Conservation (phyloP, 2,888 invertebrate species). For the Monoplex corrugatus region DNA sequence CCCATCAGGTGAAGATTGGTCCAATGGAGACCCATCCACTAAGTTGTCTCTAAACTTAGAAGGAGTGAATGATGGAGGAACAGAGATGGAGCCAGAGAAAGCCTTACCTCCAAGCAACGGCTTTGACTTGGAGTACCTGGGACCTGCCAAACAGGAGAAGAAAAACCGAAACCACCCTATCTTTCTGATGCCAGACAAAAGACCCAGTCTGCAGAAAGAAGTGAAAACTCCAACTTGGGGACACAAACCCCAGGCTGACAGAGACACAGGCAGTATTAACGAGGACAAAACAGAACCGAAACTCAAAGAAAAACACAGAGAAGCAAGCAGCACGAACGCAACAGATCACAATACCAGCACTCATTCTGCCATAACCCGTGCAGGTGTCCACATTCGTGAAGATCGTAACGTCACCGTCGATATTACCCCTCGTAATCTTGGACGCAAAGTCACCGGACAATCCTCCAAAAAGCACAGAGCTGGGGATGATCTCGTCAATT, state of each 20-base stretch:
- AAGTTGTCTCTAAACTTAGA: neutral
- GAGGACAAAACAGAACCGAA: neutral
- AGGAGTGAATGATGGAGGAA: neutral
- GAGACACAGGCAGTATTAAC: too few relatives aligned
- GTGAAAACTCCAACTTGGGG: neutral
- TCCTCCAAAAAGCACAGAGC: slow-evolving; percentile 15
- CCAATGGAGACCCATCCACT: neutral
- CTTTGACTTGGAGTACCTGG: slow-evolving; percentile 39
- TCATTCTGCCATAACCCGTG: neutral
- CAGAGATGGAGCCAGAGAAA: neutral
- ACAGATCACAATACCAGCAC: neutral
- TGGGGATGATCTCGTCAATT: neutral
- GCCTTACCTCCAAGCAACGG: slow-evolving; percentile 29
- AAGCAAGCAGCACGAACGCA: neutral
- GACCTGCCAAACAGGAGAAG: slow-evolving; percentile 20
- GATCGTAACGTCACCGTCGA: slow-evolving; percentile 67
- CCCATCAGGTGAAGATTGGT: too few relatives aligned
- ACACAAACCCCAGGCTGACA: neutral
- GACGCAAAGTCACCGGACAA: slow-evolving; percentile 62
- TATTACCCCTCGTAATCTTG: slow-evolving; percentile 70
- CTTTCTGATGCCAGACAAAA: slow-evolving; percentile 26
- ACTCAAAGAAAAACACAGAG: neutral
- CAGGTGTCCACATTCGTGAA: slow-evolving; percentile 58
- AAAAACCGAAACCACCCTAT: slow-evolving; percentile 38
- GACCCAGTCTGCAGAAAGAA: neutral